Evolutionary conservation across 2,113 vertebrate species (phyloP).

Genomic region (Porphyrio hochstetteri): DNA sequence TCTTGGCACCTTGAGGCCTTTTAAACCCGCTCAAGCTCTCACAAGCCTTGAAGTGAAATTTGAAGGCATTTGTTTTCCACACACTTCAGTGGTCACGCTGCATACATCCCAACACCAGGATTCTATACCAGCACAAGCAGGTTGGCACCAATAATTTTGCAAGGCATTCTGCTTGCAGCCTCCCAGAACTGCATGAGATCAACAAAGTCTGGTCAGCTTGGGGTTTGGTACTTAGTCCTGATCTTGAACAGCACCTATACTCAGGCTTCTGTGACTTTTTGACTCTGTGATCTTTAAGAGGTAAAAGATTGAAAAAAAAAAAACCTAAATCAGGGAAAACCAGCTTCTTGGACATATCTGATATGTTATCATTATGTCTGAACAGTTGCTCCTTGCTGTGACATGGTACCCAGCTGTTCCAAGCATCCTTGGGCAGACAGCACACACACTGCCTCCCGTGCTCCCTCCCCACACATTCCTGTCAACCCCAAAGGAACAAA

Average conservation of each 20-base stretch:
- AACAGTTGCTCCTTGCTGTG: background rate
- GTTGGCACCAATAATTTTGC: background rate
- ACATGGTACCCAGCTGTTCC: background rate
- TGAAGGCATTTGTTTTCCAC: background rate
- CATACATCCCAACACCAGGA: background rate
- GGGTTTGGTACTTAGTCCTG: background rate
- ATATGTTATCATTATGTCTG: background rate
- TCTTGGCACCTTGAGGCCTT: background rate
- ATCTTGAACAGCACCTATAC: background rate
- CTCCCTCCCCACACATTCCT: rapidly evolving
- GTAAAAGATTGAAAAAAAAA: background rate
- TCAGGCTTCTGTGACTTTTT: background rate
- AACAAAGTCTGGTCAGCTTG: background rate
- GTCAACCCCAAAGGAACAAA: background rate
- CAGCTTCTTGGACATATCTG: background rate
- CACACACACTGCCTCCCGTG: rapidly evolving
- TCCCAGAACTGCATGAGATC: background rate
- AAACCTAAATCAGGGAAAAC: background rate
- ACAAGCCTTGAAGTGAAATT: background rate
- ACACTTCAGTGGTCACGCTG: rapidly evolving
- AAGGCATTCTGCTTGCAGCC: background rate
- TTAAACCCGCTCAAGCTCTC: background rate
- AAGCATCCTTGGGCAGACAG: background rate
- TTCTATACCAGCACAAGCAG: background rate
- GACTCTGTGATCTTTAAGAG: background rate